Evolutionary conservation across 2,888 invertebrate genomes (phyloP).

Genomic region (Caenorhabditis angaria): DNA sequence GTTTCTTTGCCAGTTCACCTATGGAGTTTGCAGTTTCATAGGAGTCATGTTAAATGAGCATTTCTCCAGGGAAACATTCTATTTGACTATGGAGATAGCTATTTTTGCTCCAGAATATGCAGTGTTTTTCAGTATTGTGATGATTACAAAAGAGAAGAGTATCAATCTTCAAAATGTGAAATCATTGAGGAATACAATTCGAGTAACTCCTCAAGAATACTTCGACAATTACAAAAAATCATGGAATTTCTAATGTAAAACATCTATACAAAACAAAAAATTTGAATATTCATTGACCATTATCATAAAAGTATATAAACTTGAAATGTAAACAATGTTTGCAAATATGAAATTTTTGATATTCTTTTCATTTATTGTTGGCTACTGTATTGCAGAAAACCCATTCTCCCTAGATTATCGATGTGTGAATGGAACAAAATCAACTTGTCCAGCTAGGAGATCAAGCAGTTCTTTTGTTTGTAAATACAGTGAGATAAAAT

Average conservation of each 20-base stretch:
- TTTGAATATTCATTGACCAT: slow-evolving; percentile 10
- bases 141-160: background rate
- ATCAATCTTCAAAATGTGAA: background rate
- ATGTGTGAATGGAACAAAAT: background rate
- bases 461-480: background rate
- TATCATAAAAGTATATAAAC: background rate
- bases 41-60: background rate
- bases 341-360: background rate
- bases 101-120: slow-evolving; percentile 5
- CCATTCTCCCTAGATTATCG: background rate
- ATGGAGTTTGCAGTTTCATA: background rate
- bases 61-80: background rate
- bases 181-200: background rate
- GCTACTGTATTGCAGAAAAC: too few species aligned
- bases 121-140: background rate
- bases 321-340: background rate
- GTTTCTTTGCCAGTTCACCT: slow-evolving; percentile 3
- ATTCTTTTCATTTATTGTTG: too few species aligned
- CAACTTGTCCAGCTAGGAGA: background rate
- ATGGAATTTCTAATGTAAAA: too few species aligned
- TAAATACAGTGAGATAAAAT: background rate
- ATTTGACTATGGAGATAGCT: background rate
- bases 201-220: background rate
- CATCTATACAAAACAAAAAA: background rate
- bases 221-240: slow-evolving; percentile 4